phyloP scores from a whole-genome alignment of 2,113 vertebrate species.

The Trematocara marginatum region DNA sequence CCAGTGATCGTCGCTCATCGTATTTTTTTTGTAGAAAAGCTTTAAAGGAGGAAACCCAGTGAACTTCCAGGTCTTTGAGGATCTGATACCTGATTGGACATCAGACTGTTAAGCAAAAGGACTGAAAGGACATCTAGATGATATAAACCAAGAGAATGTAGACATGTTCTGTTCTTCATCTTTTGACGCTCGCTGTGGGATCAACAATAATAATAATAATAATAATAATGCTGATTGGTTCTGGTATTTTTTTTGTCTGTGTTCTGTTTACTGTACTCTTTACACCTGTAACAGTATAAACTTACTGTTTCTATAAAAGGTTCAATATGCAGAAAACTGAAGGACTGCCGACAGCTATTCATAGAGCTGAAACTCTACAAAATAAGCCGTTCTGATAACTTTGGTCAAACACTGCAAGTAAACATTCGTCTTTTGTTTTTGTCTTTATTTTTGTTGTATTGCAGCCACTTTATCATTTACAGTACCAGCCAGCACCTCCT shows the following conservation, averaged over 20 bases:
- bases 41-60: slow-evolving; percentile 18
- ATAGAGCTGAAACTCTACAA: neutral
- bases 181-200: slow-evolving; percentile 31
- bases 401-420: neutral
- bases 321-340: neutral
- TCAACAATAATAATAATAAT: slow-evolving; percentile 20
- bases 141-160: slow-evolving; percentile 33
- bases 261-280: neutral
- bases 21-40: slow-evolving; percentile 72
- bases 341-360: neutral
- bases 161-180: slow-evolving; percentile 2
- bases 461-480: neutral
- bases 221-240: neutral
- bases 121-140: neutral
- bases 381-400: neutral
- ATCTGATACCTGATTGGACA: neutral
- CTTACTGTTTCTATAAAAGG: neutral
- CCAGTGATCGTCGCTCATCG: neutral
- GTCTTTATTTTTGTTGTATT: neutral
- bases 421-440: neutral
- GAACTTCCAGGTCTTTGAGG: slow-evolving; percentile 5
- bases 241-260: neutral
- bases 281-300: neutral
- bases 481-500: neutral
- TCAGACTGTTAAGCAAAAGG: neutral